Conservation (phyloP, 2,888 invertebrate species). For the Agrotis puta region DNA sequence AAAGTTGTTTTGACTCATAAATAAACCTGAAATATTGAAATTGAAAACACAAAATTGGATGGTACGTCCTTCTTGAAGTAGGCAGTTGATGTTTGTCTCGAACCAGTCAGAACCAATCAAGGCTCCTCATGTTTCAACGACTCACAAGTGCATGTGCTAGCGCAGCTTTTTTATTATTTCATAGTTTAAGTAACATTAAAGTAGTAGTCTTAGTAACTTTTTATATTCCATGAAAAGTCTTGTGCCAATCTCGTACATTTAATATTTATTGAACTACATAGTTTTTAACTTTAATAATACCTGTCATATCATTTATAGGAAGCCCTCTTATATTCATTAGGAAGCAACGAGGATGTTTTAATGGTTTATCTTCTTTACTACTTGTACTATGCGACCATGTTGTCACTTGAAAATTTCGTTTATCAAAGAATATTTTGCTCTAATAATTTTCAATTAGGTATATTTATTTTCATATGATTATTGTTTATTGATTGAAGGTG, state of each 20-base stretch:
- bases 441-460: no score
- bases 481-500: no score
- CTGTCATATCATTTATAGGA: slow-evolving; percentile 9
- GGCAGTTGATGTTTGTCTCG: slow-evolving; percentile 11
- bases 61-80: background rate
- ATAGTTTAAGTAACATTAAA: slow-evolving; percentile 35
- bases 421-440: no score
- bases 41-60: slow-evolving; percentile 10
- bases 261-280: slow-evolving; percentile 39
- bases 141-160: slow-evolving; percentile 3
- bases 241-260: slow-evolving; percentile 50
- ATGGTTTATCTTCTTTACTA: slow-evolving; percentile 3
- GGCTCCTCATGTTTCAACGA: background rate
- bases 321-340: slow-evolving; percentile 19
- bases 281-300: slow-evolving; percentile 18
- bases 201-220: slow-evolving; percentile 42
- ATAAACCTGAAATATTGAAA: background rate
- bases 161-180: slow-evolving; percentile 28
- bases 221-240: slow-evolving; percentile 31
- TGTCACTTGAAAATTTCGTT: no score
- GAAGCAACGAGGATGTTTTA: slow-evolving; percentile 14
- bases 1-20: background rate
- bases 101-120: slow-evolving; percentile 1
- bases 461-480: no score
- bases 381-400: no score